phyloP scores from a whole-genome alignment of 1,140 invertebrate species.

The Aphaenogaster floridana region DNA sequence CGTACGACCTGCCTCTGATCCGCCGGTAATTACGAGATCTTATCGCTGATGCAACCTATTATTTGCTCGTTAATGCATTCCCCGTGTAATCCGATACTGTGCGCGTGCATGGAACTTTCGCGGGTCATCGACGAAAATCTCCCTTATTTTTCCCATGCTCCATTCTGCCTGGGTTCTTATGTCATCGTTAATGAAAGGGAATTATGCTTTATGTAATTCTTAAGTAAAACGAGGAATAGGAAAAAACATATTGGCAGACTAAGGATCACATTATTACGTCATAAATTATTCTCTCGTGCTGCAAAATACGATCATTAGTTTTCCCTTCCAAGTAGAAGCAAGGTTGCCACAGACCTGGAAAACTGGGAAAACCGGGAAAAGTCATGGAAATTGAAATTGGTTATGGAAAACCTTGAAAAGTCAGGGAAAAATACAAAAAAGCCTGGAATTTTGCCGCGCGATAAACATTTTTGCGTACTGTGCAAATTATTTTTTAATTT shows the following conservation, averaged over 20 bases:
- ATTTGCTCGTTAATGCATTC: slow-evolving; percentile 51
- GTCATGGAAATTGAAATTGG: too few relatives aligned
- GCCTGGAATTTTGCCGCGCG: too few relatives aligned
- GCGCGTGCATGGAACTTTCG: not conserved
- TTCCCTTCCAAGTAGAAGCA: not conserved
- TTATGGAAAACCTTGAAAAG: too few relatives aligned
- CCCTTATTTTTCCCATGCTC: not conserved
- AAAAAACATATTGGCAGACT: not conserved
- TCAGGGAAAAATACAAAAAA: too few relatives aligned
- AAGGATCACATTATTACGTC: not conserved
- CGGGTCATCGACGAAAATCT: not conserved
- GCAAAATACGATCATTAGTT: not conserved
- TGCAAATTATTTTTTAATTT: too few relatives aligned
- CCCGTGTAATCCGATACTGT: slow-evolving; percentile 35
- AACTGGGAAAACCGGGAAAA: too few relatives aligned
- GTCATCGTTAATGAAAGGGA: not conserved
- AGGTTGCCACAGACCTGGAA: too few relatives aligned
- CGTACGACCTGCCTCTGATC: not conserved
- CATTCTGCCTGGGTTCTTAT: not conserved
- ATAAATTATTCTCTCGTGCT: not conserved
- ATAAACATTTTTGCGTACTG: too few relatives aligned
- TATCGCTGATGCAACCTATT: not conserved
- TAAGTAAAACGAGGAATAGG: not conserved
- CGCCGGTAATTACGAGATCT: not conserved
- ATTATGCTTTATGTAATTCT: not conserved